A percentile compares a stretch with the other conserved stretches of the same genome.
These are phyloP conservation scores for Mus minutoides DNA, from an alignment of 2,797 vertebrate genomes.

Conservation along the genomic window DNA sequence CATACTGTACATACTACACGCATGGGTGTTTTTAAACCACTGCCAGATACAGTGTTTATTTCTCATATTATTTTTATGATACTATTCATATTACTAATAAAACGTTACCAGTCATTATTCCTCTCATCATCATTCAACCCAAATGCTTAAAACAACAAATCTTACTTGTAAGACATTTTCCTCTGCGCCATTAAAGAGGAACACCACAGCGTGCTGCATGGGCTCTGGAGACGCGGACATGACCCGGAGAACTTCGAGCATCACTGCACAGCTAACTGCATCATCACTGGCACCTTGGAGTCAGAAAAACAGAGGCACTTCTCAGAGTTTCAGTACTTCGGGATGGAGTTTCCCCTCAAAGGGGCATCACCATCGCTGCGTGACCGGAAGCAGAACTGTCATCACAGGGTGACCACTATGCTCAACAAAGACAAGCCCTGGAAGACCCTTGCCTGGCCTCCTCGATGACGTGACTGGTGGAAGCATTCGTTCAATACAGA, in stretches of 20 bases:
- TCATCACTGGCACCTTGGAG: slow-evolving; percentile 96
- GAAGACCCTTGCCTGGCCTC: not conserved
- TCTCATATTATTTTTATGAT: not conserved
- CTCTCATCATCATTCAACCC: slow-evolving; percentile 29
- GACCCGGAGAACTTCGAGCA: slow-evolving; percentile 96
- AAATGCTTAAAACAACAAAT: slow-evolving; percentile 51
- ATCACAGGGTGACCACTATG: not conserved
- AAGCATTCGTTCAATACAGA: not conserved
- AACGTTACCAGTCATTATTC: not conserved
- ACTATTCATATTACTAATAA: slow-evolving; percentile 17
- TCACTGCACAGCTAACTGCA: slow-evolving; percentile 97
- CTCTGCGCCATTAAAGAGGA: slow-evolving; percentile 98
- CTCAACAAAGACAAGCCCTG: not conserved
- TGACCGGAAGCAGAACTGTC: not conserved
- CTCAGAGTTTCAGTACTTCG: slow-evolving; percentile 24
- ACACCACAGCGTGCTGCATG: slow-evolving; percentile 94
- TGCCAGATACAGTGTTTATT: not conserved
- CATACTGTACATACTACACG: not conserved
- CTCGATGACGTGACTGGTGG: not conserved
- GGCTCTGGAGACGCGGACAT: slow-evolving; percentile 92
- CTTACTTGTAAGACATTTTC: slow-evolving; percentile 97
- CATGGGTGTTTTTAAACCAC: not conserved
- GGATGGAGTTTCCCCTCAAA: not conserved
- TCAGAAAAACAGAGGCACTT: slow-evolving; percentile 63
- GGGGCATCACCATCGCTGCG: not conserved